Evolutionary conservation across 2,797 vertebrate species (phyloP), one percentile per base, ranked within the genome.

Genomic region (Linurgus olivaceus): DNA sequence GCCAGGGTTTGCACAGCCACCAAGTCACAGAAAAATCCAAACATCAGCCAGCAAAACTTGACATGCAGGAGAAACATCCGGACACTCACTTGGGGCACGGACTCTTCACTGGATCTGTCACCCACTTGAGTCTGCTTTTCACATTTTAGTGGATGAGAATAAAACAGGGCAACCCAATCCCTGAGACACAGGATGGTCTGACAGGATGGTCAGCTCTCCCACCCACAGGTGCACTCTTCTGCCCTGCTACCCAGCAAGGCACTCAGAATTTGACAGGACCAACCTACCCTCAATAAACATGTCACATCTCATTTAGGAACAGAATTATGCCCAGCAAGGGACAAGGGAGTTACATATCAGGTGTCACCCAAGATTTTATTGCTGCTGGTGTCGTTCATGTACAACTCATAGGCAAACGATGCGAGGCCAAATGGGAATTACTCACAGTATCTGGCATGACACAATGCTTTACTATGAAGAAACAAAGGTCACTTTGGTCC

Each of bases 21-120:
- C 37, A 82, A 96, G 93, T 90, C 96, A 96, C 73, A 90, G 87
- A 63, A 79, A 65, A 72, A 63, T 25, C 61, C 40, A 82, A 92
- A 90, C 78, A 72, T 86, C 94, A 94, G 62, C 66, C 37, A 45
- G 48, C 31, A 73, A 63, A 95, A 82, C 55, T 75, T 67, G 57
- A 72, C 67, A 91, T 0, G 1, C 6, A 29, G 95, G 80, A 96
- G 96, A 87, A 87, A 48, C 10, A 17, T 86, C 92, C 61, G 81
- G 89, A 54, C 67, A 67, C 83, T 55, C 67, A 74, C 88, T 89
- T 70, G 5, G 35, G 55, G 68, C 79, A 92, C 1, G 38, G 83
- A 88, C 61, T 94, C 80, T 93, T 93, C 84, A 52, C 72, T 17
- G 58, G 82, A 68, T 90, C 94, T 19, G 11, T 80, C 82, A 83